Percentiles rank a stretch among this genome's conserved stretches.
These are phyloP conservation scores for Flabesymbios commensalis DNA, from an alignment of 2,888 invertebrate genomes.

Conservation along the genomic window DNA sequence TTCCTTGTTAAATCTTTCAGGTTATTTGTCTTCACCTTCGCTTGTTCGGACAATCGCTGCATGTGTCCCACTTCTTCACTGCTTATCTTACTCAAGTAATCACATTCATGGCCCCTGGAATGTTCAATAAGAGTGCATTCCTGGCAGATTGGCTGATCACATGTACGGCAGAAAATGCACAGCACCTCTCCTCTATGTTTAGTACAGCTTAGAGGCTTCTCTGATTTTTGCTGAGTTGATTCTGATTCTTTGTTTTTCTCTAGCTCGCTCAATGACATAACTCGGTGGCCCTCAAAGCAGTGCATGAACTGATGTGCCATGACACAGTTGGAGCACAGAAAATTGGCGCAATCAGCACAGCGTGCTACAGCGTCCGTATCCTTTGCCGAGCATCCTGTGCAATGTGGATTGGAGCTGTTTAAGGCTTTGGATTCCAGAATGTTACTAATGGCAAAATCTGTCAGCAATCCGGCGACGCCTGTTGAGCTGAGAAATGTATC, in stretches of 20 bases:
- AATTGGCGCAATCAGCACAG: too few species aligned
- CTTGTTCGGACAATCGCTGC: slow-evolving; percentile 77
- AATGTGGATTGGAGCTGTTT: slow-evolving; percentile 62
- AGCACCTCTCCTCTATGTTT: slow-evolving; percentile 88
- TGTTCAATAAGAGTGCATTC: slow-evolving; percentile 86
- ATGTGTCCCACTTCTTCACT: too few species aligned
- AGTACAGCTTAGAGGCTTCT: too few species aligned
- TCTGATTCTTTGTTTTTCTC: slow-evolving; percentile 64
- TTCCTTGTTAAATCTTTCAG: slow-evolving; percentile 83
- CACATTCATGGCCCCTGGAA: slow-evolving; percentile 50
- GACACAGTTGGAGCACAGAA: too few species aligned
- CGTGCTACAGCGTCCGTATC: too few species aligned
- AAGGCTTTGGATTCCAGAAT: slow-evolving; percentile 59
- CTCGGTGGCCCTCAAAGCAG: slow-evolving; percentile 92
- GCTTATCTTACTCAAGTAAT: slow-evolving; percentile 46
- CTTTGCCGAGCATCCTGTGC: slow-evolving; percentile 97
- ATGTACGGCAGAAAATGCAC: slow-evolving; percentile 92
- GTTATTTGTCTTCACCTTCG: slow-evolving; percentile 85
- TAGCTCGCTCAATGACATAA: slow-evolving; percentile 70
- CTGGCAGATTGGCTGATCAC: slow-evolving; percentile 90
- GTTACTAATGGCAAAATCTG: slow-evolving; percentile 69
- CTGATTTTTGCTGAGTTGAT: slow-evolving; percentile 61
- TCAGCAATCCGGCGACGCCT: slow-evolving; percentile 71
- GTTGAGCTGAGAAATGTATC: slow-evolving; percentile 43
- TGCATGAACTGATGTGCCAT: slow-evolving; percentile 99